Percentiles rank a stretch among this genome's conserved stretches.
Conservation (phyloP, 2,888 invertebrate genomes). For the Sminthurinus aureus region DNA sequence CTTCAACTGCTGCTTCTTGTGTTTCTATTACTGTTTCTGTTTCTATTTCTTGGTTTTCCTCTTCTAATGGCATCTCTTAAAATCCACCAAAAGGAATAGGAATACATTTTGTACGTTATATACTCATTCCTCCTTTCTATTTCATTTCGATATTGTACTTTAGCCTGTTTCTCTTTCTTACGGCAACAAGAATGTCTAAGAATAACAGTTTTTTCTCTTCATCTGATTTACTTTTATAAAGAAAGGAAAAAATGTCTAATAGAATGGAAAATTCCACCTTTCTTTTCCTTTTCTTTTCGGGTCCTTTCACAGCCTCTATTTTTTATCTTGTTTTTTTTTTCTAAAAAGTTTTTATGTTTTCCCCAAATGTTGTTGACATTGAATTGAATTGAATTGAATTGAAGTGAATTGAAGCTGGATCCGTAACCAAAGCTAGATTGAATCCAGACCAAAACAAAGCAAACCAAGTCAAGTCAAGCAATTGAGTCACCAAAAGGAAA, state of each 20-base stretch:
- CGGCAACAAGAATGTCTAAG: background rate
- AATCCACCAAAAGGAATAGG: constrained; percentile 16
- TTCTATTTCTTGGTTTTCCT: background rate
- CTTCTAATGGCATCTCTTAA: constrained; percentile 18
- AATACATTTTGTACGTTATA: background rate
- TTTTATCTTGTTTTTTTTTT: background rate
- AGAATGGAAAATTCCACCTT: constrained; percentile 44
- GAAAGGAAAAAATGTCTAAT: constrained; percentile 38
- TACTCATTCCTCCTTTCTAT: background rate
- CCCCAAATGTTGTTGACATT: too few relatives aligned
- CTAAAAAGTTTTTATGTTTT: background rate
- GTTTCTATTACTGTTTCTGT: background rate
- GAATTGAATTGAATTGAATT: background rate
- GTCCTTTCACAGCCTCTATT: constrained; percentile 16
- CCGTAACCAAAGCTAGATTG: too few relatives aligned
- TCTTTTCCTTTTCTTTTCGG: constrained; percentile 31
- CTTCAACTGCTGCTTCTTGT: background rate
- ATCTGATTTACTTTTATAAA: background rate
- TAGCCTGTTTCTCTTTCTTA: background rate
- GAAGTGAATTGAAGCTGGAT: background rate
- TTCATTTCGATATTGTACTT: too few relatives aligned
- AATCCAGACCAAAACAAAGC: background rate
- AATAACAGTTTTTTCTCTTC: constrained; percentile 1
- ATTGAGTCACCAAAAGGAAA: background rate
- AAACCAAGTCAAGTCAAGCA: background rate